Conservation (phyloP, 2,888 invertebrate genomes). For the Temnothorax unifasciatus region DNA sequence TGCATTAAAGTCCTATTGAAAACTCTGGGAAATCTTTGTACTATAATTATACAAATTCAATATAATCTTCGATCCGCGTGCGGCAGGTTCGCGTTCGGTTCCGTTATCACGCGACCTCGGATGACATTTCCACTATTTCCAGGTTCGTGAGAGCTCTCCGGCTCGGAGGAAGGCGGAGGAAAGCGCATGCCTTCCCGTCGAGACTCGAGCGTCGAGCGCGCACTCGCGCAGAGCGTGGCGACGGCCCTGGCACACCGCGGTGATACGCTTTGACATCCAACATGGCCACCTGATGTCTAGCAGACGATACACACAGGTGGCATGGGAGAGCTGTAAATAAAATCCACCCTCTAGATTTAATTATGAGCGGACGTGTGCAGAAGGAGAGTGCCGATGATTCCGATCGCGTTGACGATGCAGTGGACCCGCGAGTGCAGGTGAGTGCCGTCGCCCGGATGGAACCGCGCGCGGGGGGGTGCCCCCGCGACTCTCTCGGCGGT, state of each 20-base stretch:
- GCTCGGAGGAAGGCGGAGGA: not conserved
- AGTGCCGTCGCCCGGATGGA: slow-evolving; percentile 74
- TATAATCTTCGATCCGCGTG: not conserved
- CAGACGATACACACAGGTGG: slow-evolving; percentile 85
- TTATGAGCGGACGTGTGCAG: slow-evolving; percentile 80
- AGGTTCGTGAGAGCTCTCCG: not conserved
- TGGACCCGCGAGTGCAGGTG: slow-evolving; percentile 94
- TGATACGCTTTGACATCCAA: slow-evolving; percentile 76
- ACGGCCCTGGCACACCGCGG: slow-evolving; percentile 67
- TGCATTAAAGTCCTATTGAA: not conserved
- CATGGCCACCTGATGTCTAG: slow-evolving; percentile 84
- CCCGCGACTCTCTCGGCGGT: slow-evolving; percentile 20
- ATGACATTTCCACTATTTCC: not conserved
- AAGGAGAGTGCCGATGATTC: slow-evolving; percentile 79
- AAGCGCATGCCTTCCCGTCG: slow-evolving; percentile 12
- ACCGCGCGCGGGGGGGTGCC: slow-evolving; percentile 83
- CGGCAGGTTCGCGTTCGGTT: not conserved
- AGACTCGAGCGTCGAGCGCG: not conserved
- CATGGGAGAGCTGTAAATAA: slow-evolving; percentile 82
- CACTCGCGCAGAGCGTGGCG: not conserved
- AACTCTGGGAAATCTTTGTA: not conserved
- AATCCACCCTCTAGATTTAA: slow-evolving; percentile 77
- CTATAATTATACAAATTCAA: not conserved
- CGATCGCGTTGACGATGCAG: slow-evolving; percentile 88
- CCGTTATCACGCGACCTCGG: slow-evolving; percentile 22